Percentiles rank a stretch among this genome's conserved stretches.
Conservation (phyloP, 2,888 invertebrate genomes). For the Brenthis hecate region DNA sequence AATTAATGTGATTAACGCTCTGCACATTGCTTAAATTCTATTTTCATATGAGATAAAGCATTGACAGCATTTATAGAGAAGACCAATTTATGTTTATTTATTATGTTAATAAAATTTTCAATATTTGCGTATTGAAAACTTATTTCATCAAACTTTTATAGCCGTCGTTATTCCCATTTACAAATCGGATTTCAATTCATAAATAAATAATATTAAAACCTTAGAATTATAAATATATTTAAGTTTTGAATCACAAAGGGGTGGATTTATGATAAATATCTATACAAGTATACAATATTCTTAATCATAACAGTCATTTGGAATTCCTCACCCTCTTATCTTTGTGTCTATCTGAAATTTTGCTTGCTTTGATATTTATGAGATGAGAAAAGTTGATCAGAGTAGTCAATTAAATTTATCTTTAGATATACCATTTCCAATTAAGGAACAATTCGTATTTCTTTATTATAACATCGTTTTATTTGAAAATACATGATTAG, state of each 20-base stretch:
- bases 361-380: conserved; percentile 5
- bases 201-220: conserved; percentile 17
- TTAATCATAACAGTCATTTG: conserved; percentile 4
- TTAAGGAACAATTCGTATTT: neutral
- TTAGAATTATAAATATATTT: conserved; percentile 2
- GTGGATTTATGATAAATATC: neutral
- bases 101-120: neutral
- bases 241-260: neutral
- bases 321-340: neutral
- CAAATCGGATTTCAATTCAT: conserved; percentile 14
- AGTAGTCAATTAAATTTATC: conserved; percentile 19
- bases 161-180: conserved; percentile 15
- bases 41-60: neutral
- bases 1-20: neutral
- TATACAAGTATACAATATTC: neutral
- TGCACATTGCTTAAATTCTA: neutral
- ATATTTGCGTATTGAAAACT: conserved; percentile 7
- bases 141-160: conserved; percentile 24
- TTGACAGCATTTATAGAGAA: too few relatives aligned
- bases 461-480: conserved; percentile 1
- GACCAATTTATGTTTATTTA: too few relatives aligned
- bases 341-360: conserved; percentile 5
- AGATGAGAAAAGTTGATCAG: neutral
- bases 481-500: neutral
- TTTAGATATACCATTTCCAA: neutral